A percentile compares a stretch with the other conserved stretches of the same genome.
Evolutionary conservation across 1,140 invertebrate genomes (phyloP).

Genomic region (Yoshiicerus persimilis): DNA sequence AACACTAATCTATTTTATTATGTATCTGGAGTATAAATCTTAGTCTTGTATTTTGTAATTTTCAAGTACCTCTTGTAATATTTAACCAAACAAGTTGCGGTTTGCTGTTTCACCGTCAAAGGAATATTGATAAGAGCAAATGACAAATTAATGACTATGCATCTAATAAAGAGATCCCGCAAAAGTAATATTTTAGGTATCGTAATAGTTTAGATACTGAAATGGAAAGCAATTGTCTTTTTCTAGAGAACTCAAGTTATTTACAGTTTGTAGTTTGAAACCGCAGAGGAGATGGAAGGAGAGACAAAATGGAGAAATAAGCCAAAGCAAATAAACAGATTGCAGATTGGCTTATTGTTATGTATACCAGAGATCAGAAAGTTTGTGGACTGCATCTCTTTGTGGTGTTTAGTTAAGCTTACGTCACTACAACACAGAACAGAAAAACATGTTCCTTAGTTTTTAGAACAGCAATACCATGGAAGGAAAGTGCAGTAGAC

Average conservation of each 20-base stretch:
- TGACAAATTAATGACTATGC: too few species aligned
- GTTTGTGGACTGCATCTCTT: background rate
- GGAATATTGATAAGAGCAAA: too few species aligned
- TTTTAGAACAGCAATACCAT: background rate
- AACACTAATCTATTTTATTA: too few species aligned
- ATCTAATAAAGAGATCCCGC: too few species aligned
- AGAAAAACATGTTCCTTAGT: too few species aligned
- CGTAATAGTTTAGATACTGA: background rate
- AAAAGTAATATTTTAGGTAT: too few species aligned
- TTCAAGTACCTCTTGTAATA: too few species aligned
- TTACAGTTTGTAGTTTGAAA: background rate
- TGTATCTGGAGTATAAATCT: too few species aligned
- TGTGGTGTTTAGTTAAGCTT: background rate
- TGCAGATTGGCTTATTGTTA: background rate
- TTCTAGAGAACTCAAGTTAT: background rate
- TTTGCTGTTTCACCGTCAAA: too few species aligned
- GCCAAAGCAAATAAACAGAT: background rate
- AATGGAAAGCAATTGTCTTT: background rate
- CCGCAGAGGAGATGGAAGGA: background rate
- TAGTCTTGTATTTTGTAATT: too few species aligned
- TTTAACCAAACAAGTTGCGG: too few species aligned
- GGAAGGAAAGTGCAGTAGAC: background rate
- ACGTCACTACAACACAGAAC: background rate
- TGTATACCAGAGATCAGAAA: background rate
- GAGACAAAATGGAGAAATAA: background rate